phyloP scores from a whole-genome alignment of 2,888 invertebrate species.

The Lordiphosa andalusiaca region DNA sequence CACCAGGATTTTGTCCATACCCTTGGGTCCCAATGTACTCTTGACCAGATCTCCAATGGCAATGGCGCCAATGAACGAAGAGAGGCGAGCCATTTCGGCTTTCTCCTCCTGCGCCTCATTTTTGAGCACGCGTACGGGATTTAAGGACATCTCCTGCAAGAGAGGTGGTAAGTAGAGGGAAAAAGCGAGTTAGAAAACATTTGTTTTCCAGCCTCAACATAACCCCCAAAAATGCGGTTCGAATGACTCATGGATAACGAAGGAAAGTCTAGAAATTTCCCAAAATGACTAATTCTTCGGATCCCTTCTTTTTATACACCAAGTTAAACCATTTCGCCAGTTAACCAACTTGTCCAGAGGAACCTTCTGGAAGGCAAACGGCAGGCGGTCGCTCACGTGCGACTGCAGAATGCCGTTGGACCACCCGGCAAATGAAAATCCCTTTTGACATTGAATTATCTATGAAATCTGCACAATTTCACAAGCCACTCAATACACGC shows the following conservation, averaged over 20 bases:
- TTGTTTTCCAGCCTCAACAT: constrained; percentile 36
- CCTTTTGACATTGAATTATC: constrained; percentile 38
- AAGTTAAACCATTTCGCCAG: no score
- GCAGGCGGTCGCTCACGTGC: constrained; percentile 46
- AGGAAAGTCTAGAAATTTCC: constrained; percentile 37
- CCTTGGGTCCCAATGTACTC: constrained; percentile 98
- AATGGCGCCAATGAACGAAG: constrained; percentile 98
- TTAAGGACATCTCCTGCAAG: constrained; percentile 88
- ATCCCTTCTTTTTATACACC: not conserved
- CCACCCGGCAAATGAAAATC: constrained; percentile 64
- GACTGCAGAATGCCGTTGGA: constrained; percentile 18
- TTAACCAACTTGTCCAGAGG: constrained; percentile 9
- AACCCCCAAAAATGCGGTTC: constrained; percentile 50
- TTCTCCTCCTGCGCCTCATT: constrained; percentile 99
- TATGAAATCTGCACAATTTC: constrained; percentile 50
- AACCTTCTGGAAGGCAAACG: constrained; percentile 49
- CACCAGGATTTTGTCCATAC: constrained; percentile 97
- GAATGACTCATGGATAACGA: constrained; percentile 47
- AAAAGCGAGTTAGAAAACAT: not conserved
- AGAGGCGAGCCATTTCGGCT: constrained; percentile 97
- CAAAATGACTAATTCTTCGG: constrained; percentile 7
- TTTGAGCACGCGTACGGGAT: constrained; percentile 96
- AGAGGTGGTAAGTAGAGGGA: not conserved
- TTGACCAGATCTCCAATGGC: constrained; percentile 99
- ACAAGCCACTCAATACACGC: constrained; percentile 6